Evolutionary conservation across 1,140 invertebrate species (phyloP).

Genomic region (Phymorhynchus buccinoides): DNA sequence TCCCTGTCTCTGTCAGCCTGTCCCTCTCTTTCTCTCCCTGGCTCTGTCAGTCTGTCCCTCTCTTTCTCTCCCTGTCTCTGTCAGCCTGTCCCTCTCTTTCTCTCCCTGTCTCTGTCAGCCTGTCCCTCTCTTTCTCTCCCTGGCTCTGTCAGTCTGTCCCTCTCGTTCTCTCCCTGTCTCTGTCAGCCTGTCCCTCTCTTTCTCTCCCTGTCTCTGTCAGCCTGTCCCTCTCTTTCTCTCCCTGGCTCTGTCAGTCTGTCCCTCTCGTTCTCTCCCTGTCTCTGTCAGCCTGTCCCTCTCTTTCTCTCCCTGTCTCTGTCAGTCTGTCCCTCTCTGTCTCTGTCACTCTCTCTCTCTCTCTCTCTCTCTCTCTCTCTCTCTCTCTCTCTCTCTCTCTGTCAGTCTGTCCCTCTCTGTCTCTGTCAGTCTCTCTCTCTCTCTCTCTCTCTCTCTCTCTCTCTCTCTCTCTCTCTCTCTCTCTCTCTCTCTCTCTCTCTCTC

Average conservation of each 20-base stretch:
- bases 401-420: not conserved
- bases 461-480: not conserved
- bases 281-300: not conserved
- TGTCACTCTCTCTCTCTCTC: not conserved
- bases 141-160: not conserved
- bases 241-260: not conserved
- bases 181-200: not conserved
- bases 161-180: not conserved
- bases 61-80: not conserved
- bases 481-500: not conserved
- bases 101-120: not conserved
- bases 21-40: not conserved
- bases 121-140: not conserved
- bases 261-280: not conserved
- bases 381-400: constrained; percentile 6
- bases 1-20: constrained; percentile 3
- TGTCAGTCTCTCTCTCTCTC: constrained; percentile 13
- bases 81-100: not conserved
- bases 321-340: not conserved
- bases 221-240: not conserved
- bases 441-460: not conserved
- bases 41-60: constrained; percentile 11
- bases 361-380: not conserved
- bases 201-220: not conserved
- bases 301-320: not conserved